phyloP scores from a whole-genome alignment of 2,888 invertebrate species.

The Prionchulus punctatus region DNA sequence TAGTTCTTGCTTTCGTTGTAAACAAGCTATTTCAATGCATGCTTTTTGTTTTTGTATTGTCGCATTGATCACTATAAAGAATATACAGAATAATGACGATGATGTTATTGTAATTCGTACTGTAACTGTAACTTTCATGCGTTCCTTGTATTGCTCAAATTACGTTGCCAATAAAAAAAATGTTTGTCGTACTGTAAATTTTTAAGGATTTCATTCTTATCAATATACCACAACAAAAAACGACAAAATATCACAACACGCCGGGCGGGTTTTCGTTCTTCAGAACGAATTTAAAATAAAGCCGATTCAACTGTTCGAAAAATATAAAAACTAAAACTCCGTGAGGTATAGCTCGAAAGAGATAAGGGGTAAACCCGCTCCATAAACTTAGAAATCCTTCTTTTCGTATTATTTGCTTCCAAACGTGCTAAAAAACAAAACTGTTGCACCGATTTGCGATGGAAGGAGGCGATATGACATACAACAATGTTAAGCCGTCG shows the following conservation, averaged over 20 bases:
- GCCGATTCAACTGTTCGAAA: neutral
- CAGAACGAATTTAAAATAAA: neutral
- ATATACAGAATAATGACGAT: too few species aligned
- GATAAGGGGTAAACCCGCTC: neutral
- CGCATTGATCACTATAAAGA: too few species aligned
- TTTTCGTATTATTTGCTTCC: neutral
- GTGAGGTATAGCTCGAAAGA: neutral
- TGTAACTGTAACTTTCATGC: too few species aligned
- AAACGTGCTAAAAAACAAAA: neutral
- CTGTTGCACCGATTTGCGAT: neutral
- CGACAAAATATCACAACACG: neutral
- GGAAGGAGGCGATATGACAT: neutral
- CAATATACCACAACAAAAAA: too few species aligned
- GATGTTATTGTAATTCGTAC: too few species aligned
- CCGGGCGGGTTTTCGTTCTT: neutral
- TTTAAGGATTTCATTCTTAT: too few species aligned
- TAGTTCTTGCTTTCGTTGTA: too few species aligned
- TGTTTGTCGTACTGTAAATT: too few species aligned
- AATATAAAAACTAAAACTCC: neutral
- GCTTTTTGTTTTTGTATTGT: too few species aligned
- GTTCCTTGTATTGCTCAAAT: too few species aligned
- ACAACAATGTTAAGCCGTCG: neutral
- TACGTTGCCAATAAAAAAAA: too few species aligned
- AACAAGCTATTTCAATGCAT: too few species aligned
- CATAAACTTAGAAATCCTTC: neutral